Conservation (phyloP, 2,113 vertebrate species). For the Kobus ellipsiprymnus region DNA sequence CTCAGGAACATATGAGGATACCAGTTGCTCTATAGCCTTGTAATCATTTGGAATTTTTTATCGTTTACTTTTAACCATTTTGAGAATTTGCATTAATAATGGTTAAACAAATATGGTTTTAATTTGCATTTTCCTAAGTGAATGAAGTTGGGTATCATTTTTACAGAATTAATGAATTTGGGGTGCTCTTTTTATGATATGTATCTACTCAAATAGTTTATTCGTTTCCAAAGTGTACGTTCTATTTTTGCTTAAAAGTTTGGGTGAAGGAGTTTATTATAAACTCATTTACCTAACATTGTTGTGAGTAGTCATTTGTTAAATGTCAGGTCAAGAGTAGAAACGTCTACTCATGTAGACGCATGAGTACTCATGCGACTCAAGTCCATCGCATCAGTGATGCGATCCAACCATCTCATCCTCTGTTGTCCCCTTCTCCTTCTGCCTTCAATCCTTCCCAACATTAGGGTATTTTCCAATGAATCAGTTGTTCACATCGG, state of each 20-base stretch:
- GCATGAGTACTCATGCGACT: accelerated
- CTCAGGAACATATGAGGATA: background rate
- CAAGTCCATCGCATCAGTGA: accelerated
- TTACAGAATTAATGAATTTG: background rate
- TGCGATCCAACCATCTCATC: background rate
- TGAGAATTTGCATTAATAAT: background rate
- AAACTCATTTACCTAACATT: background rate
- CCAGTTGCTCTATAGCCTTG: background rate
- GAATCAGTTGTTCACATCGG: background rate
- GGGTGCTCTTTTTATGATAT: background rate
- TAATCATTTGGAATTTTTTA: background rate
- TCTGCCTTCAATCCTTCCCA: background rate
- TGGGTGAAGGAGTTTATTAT: background rate
- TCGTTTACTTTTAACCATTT: background rate
- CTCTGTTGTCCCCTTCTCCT: background rate
- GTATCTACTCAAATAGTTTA: background rate
- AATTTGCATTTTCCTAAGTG: background rate
- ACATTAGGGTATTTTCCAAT: background rate
- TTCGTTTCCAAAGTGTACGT: background rate
- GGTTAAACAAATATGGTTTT: background rate
- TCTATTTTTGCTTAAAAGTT: background rate
- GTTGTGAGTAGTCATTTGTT: background rate
- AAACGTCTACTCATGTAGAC: background rate
- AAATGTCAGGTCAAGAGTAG: background rate
- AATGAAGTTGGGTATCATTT: background rate